Evolutionary conservation across 2,113 vertebrate species (phyloP), one percentile per base, ranked within the genome.

Genomic region (Entelurus aequoreus): DNA sequence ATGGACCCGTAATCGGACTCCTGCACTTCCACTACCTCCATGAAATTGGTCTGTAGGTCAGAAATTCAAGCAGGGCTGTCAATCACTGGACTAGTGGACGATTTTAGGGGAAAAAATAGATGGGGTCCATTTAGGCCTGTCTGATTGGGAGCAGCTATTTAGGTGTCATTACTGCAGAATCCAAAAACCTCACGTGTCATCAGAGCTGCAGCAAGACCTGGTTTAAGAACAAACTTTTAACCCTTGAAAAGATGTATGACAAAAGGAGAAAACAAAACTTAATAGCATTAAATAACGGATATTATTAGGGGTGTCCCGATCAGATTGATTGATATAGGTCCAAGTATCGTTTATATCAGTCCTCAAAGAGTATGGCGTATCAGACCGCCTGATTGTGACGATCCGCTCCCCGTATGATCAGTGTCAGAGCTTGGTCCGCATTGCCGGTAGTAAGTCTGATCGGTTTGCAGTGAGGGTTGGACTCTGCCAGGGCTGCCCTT

Each of bases 1-100:
- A 86, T 73, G 71, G 71, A 49, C 66, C 75, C 9, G 54, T 83
- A 86, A 84, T 82, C 74, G 49, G 70, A 66, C 86, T 76, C 71
- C 56, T 79, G 63, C 62, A 80, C 80, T 82, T 69, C 72, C 62
- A 62, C 58, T 60, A 44, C 36, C 59, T 49, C 75, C 36, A 6
- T 74, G 80, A 84, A 80, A 83, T 84, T 85, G 81, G 75, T 74
- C 73, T 75, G 65, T 47, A 59, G 69, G 65, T 74, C 58, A 6
- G 54, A 57, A 56, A 71, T 78, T 76, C 71, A 74, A 75, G 59
- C 72, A 58, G 71, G 67, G 56, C 59, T 80, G 81, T 71, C 78
- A 75, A 35, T 84, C 77, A 76, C 51, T 50, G 60, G 50, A 60
- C 36, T 42, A 37, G 51, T 66, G 62, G 48, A 48, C 60, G 55